Base-by-base conservation (phyloP, 2,113 vertebrate genomes). In the Grammomys surdaster region DNA sequence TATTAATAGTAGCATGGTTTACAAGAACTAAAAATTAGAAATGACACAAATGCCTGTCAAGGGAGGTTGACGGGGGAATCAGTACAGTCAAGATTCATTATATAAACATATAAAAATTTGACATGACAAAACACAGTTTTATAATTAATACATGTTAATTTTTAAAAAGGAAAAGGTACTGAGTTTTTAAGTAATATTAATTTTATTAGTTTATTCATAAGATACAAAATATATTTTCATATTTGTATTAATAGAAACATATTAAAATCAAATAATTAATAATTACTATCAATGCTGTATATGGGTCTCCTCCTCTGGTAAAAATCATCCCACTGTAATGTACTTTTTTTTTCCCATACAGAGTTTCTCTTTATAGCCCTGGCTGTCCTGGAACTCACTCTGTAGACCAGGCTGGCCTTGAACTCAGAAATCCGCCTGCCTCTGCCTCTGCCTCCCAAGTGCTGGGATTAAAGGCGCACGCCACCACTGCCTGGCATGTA, bases 181-280 rank as follows among this genome's bases (percentile, higher is more conserved):
- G 51, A 72, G 63, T 72, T 28, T 46, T 85, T 63, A 31, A 31
- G 81, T 65, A 80, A 22, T 60, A 36, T 73, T 51, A n/a, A 91
- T 69, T 77, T 14, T 43, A 43, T 87, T 75, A 48, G 90, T 80
- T 90, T 26, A 70, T 28, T 97, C 24, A 13, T 77, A 80, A 90
- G 73, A 36, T 36, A 65, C 12, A 40, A 90, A 82, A 58, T 46
- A 82, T 33, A 78, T 84, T 84, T 65, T 91, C 13, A 46, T 70
- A 63, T 75, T 58, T 73, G 81, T 54, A 6, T 24, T 78, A 84
- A 51, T 33, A 87, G 9, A 12, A 63, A 90, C 90, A 92, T 1
- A 14, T 60, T 97, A 65, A 94, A 97, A 95, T 65, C 1, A 54
- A 43, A 51, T 73, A 91, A 90, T 89, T 95, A 92, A 96, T 63